Percentiles rank a stretch among this genome's conserved stretches.
These are phyloP conservation scores for Lochmaea crataegi DNA, from an alignment of 2,888 invertebrate species.

Conservation along the genomic window DNA sequence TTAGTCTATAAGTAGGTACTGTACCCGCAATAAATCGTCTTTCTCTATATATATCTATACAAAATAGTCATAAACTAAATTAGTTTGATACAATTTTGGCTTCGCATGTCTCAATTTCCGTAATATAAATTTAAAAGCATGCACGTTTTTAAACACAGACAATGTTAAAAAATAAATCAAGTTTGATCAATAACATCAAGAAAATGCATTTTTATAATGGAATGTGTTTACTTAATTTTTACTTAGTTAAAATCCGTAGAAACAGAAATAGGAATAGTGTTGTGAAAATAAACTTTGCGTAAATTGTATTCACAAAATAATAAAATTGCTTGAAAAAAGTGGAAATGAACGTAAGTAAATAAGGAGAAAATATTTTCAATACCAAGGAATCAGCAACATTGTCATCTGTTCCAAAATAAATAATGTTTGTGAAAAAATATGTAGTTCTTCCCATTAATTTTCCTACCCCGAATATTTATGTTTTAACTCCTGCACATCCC, in stretches of 20 bases:
- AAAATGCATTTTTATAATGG: constrained; percentile 7
- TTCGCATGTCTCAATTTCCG: constrained; percentile 35
- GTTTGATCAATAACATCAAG: constrained; percentile 22
- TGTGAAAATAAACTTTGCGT: no score
- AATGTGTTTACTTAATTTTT: background rate
- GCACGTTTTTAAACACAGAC: constrained; percentile 20
- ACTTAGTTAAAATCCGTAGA: background rate
- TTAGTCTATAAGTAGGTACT: constrained; percentile 12
- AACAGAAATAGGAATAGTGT: background rate
- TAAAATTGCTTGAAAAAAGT: background rate
- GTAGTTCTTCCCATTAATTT: no score
- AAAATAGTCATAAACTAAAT: constrained; percentile 21
- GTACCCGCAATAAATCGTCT: constrained; percentile 16
- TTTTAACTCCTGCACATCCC: no score
- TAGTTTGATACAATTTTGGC: constrained; percentile 23
- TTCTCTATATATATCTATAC: constrained; percentile 2
- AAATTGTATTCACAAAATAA: no score
- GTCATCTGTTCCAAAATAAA: no score
- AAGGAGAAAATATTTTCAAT: no score
- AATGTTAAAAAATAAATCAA: constrained; percentile 13
- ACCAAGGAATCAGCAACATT: no score
- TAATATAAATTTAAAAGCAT: constrained; percentile 36
- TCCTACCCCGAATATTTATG: no score
- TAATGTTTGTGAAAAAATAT: no score
- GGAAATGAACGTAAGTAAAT: no score